These are phyloP conservation scores for Eurystomus glaucurus DNA, from an alignment of 2,797 vertebrate species.

Conservation along the genomic window DNA sequence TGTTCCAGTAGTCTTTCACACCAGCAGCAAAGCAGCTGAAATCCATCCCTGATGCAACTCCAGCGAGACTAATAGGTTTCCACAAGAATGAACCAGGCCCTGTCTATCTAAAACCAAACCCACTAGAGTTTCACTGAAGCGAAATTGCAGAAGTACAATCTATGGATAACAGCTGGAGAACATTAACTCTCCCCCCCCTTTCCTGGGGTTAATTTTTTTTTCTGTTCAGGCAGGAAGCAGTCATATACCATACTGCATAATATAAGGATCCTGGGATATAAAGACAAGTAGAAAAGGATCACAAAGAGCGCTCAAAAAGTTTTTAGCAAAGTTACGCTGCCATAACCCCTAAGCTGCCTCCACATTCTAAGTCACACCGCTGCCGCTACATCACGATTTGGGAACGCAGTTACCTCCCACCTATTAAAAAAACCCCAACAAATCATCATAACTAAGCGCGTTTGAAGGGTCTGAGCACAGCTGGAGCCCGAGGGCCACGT, in stretches of 20 bases:
- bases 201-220: conserved; percentile 80
- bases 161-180: conserved; percentile 86
- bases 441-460: neutral
- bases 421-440: neutral
- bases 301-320: neutral
- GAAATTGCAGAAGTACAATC: conserved; percentile 83
- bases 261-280: conserved; percentile 60
- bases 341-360: neutral
- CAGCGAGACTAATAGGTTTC: conserved; percentile 26
- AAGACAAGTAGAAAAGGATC: conserved; percentile 58
- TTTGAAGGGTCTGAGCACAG: neutral
- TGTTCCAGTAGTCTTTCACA: conserved; percentile 17
- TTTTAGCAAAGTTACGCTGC: neutral
- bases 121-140: conserved; percentile 73
- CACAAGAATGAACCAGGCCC: conserved; percentile 15
- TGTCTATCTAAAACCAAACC: conserved; percentile 77
- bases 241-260: conserved; percentile 74
- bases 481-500: neutral
- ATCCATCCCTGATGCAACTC: conserved; percentile 20
- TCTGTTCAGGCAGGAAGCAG: conserved; percentile 85
- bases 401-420: neutral
- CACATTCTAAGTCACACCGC: neutral
- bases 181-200: conserved; percentile 81
- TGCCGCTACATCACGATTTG: rapidly evolving
- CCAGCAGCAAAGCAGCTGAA: conserved; percentile 30